phyloP scores from a whole-genome alignment of 1,140 invertebrate genomes.

The Harlomillsia oculata region DNA sequence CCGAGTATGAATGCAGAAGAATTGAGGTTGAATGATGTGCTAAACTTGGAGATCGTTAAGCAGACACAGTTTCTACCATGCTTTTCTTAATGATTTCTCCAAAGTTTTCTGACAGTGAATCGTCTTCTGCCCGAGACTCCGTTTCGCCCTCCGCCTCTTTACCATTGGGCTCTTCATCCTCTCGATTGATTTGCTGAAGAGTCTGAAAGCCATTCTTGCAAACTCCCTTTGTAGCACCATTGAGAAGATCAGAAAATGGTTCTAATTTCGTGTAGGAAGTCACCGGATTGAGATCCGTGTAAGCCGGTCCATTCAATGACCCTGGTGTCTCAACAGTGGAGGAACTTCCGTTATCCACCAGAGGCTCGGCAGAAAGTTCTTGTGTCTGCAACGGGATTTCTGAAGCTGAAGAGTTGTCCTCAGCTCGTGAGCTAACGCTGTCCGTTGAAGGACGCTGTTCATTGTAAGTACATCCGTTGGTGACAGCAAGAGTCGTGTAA shows the following conservation, averaged over 20 bases:
- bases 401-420: background rate
- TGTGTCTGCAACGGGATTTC: background rate
- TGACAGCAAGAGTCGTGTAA: conserved; percentile 4
- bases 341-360: background rate
- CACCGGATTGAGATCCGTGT: conserved; percentile 25
- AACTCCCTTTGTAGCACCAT: conserved; percentile 46
- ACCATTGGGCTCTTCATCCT: conserved; percentile 11
- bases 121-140: conserved; percentile 24
- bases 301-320: conserved; percentile 10
- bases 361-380: background rate
- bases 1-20: too few species aligned
- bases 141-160: conserved; percentile 17
- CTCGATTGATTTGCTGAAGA: conserved; percentile 22
- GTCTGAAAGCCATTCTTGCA: conserved; percentile 22
- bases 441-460: background rate
- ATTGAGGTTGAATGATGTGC: too few species aligned
- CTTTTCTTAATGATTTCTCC: conserved; percentile 87
- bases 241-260: conserved; percentile 56
- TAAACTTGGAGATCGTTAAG: conserved; percentile 44
- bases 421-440: background rate
- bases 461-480: background rate
- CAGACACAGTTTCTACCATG: conserved; percentile 79
- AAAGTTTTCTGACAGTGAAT: conserved; percentile 56
- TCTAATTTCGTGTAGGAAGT: conserved; percentile 49
- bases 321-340: background rate